Percentiles rank a stretch among this genome's conserved stretches.
These are phyloP conservation scores for Anhinga anhinga DNA, from an alignment of 2,113 vertebrate genomes.

Conservation along the genomic window DNA sequence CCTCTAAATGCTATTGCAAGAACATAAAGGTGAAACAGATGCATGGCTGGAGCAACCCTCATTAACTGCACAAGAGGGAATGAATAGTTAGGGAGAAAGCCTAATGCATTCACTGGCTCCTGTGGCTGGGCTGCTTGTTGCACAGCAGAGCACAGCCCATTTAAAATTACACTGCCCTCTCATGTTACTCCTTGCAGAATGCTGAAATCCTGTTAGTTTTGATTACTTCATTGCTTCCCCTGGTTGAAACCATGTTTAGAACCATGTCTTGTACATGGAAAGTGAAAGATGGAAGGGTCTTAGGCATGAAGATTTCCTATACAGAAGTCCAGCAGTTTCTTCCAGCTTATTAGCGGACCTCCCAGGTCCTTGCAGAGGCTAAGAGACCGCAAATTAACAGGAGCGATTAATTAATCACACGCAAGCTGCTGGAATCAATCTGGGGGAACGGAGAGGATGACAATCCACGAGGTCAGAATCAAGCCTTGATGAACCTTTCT, in stretches of 20 bases:
- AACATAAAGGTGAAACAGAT: neutral
- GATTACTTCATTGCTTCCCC: neutral
- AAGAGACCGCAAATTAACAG: neutral
- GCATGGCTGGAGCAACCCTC: neutral
- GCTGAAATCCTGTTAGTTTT: neutral
- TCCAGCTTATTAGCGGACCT: neutral
- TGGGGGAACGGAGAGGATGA: neutral
- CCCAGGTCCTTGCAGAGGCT: neutral
- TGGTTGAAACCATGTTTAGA: neutral
- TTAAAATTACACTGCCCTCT: neutral
- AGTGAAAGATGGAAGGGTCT: neutral
- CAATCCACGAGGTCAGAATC: neutral
- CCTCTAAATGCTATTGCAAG: neutral
- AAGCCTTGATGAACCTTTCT: conserved; percentile 2
- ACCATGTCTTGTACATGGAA: neutral
- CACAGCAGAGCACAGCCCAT: neutral
- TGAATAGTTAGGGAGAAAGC: neutral
- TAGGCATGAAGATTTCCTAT: neutral
- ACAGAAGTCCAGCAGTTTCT: neutral
- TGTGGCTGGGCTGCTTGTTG: neutral
- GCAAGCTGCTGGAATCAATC: neutral
- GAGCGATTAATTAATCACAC: conserved; percentile 22
- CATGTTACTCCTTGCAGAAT: neutral
- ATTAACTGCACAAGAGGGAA: neutral
- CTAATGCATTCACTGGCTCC: neutral